These are phyloP conservation scores for Tangara arthus DNA, from an alignment of 2,797 vertebrate genomes.

Conservation along the genomic window DNA sequence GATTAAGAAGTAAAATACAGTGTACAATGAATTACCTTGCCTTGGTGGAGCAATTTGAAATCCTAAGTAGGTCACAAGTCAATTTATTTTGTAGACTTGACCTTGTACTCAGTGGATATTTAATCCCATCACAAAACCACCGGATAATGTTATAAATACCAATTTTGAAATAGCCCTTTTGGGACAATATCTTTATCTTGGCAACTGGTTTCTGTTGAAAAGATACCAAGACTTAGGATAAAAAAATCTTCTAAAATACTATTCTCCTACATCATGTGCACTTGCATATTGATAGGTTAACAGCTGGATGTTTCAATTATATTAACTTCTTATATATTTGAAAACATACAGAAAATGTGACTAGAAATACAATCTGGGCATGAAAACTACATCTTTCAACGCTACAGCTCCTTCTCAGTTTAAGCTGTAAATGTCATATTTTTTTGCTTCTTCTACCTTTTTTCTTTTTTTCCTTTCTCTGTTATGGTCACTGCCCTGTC, in stretches of 20 bases:
- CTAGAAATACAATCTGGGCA: neutral
- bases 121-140: conserved; percentile 69
- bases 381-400: neutral
- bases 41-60: neutral
- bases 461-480: neutral
- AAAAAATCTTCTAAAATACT: conserved; percentile 7
- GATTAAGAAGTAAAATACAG: neutral
- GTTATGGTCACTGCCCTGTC: neutral
- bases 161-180: conserved; percentile 61
- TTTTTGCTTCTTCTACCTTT: neutral
- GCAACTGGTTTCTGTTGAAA: conserved; percentile 19
- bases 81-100: conserved; percentile 31
- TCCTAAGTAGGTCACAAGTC: conserved; percentile 30
- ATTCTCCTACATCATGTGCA: neutral
- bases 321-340: neutral
- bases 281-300: neutral
- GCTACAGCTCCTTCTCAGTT: neutral
- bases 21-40: neutral
- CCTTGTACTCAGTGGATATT: conserved; percentile 58
- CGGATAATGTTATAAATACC: conserved; percentile 42
- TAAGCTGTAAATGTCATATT: neutral
- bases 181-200: conserved; percentile 59
- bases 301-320: neutral
- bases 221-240: neutral
- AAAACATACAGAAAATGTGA: neutral